Conservation (phyloP, 2,797 vertebrate species). For the Carcharodon carcharias region DNA sequence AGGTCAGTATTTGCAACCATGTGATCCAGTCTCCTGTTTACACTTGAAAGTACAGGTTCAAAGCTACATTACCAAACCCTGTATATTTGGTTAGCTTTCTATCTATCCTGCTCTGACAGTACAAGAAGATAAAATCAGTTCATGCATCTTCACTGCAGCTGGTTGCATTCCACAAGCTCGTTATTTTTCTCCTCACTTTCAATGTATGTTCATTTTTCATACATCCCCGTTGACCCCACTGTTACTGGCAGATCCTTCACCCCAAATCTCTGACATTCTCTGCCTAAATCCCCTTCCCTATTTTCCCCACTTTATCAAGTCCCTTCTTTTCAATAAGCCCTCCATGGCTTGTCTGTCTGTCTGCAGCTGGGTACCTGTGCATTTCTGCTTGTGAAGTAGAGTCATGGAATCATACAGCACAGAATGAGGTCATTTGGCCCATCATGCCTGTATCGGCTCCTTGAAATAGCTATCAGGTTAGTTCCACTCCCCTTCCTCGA, state of each 20-base stretch:
- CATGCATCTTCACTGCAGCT: background rate
- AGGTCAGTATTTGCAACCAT: constrained; percentile 62
- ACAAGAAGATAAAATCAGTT: background rate
- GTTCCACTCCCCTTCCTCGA: no score
- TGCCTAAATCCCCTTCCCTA: background rate
- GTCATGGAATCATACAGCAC: background rate
- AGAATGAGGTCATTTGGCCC: background rate
- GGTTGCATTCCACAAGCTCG: background rate
- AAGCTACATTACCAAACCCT: background rate
- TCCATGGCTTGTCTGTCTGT: background rate
- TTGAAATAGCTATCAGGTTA: background rate
- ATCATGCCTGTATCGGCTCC: background rate
- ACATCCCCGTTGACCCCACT: background rate
- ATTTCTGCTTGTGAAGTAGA: background rate
- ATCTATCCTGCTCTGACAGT: no score
- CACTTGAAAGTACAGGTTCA: no score
- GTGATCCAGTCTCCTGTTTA: background rate
- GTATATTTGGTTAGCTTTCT: background rate
- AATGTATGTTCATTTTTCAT: background rate
- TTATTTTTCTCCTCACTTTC: background rate
- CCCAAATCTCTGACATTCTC: background rate
- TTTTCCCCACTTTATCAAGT: background rate
- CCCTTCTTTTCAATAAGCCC: background rate
- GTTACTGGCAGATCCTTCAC: background rate
- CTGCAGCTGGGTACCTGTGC: background rate